Evolutionary conservation across 2,113 vertebrate genomes (phyloP).

Genomic region (Lathamus discolor): DNA sequence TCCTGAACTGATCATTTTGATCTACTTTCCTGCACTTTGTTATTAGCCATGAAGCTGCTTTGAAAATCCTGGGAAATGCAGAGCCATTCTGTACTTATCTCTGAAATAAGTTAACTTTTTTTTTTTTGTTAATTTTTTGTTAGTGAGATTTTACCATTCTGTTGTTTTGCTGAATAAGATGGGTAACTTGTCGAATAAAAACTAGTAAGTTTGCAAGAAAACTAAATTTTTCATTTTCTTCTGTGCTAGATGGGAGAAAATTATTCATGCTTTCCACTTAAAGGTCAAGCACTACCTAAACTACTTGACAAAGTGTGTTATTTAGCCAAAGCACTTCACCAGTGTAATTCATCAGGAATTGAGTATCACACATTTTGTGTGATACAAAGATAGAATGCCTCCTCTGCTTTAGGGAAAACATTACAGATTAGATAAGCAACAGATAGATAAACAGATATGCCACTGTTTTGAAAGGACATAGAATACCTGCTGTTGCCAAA

Average conservation of each 20-base stretch:
- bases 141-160: not conserved
- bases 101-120: not conserved
- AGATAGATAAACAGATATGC: not conserved
- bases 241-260: not conserved
- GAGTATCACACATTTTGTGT: not conserved
- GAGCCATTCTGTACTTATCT: not conserved
- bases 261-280: not conserved
- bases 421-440: not conserved
- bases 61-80: not conserved
- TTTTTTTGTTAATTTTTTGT: not conserved
- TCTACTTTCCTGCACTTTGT: not conserved
- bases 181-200: not conserved
- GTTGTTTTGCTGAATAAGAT: not conserved
- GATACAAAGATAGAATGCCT: not conserved
- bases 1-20: not conserved
- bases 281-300: conserved; percentile 11
- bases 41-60: not conserved
- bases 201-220: not conserved
- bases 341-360: not conserved
- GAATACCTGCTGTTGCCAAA: not conserved
- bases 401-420: not conserved
- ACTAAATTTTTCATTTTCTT: not conserved
- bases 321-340: not conserved
- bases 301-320: not conserved
- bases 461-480: not conserved